Conservation (phyloP, 1,140 invertebrate species). For the Vanessa tameamea region DNA sequence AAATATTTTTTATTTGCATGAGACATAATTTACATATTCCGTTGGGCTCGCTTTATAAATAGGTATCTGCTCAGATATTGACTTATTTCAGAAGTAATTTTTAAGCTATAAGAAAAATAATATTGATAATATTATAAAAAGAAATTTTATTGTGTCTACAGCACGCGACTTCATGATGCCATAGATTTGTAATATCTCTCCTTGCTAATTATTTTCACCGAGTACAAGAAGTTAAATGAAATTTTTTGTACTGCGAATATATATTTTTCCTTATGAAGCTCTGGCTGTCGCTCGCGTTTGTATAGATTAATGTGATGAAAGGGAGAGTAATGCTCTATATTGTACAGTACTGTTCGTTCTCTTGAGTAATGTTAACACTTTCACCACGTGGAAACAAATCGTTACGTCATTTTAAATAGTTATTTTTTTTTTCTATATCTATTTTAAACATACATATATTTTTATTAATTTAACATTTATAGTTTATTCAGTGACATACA, state of each 20-base stretch:
- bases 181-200: too few relatives aligned
- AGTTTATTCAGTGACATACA: too few relatives aligned
- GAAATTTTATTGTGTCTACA: not conserved
- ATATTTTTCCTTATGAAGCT: conserved; percentile 21
- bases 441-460: not conserved
- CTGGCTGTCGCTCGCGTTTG: not conserved
- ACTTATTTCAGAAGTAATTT: too few relatives aligned
- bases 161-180: too few relatives aligned
- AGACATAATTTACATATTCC: too few relatives aligned
- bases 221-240: not conserved
- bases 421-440: conserved; percentile 21
- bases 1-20: too few relatives aligned
- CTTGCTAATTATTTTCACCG: too few relatives aligned
- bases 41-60: too few relatives aligned
- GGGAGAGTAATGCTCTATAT: conserved; percentile 31
- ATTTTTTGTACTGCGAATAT: not conserved
- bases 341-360: conserved; percentile 38
- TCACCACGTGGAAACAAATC: conserved; percentile 33
- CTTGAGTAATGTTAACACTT: conserved; percentile 39
- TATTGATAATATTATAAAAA: too few relatives aligned
- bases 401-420: conserved; percentile 30
- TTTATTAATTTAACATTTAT: not conserved
- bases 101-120: too few relatives aligned
- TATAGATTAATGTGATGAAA: conserved; percentile 22
- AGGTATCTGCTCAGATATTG: too few relatives aligned